A percentile compares a stretch with the other conserved stretches of the same genome.
phyloP scores from a whole-genome alignment of 2,113 vertebrate genomes.

The Chascanopsetta lugubris region DNA sequence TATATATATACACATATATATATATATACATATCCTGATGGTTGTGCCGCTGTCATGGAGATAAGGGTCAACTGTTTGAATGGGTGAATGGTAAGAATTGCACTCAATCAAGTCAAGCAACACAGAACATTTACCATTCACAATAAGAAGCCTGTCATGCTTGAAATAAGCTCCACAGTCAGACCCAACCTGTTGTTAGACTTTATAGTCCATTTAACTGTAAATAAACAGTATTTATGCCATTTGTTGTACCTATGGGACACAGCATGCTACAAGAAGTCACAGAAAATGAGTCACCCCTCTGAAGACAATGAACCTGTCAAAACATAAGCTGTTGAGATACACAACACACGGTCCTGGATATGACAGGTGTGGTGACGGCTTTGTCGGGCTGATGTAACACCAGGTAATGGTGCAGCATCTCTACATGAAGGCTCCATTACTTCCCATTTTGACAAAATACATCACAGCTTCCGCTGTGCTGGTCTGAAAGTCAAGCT shows the following conservation, averaged over 20 bases:
- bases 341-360: not conserved
- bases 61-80: too few species aligned
- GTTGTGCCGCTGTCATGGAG: too few species aligned
- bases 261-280: not conserved
- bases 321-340: slow-evolving; percentile 1
- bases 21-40: too few species aligned
- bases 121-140: not conserved
- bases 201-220: not conserved
- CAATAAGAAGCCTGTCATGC: too few species aligned
- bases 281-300: not conserved
- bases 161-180: not conserved
- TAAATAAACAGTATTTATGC: not conserved
- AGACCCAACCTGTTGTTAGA: not conserved
- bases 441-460: not conserved
- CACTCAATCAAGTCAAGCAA: too few species aligned
- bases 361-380: not conserved
- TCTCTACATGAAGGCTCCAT: slow-evolving; percentile 11
- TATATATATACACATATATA: too few species aligned
- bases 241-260: not conserved
- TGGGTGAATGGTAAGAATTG: too few species aligned
- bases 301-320: slow-evolving; percentile 9
- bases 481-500: not conserved
- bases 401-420: slow-evolving; percentile 11
- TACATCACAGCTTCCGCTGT: not conserved
- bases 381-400: slow-evolving; percentile 30